Evolutionary conservation across 2,797 vertebrate genomes (phyloP).

Genomic region (Sandelia bainsii): DNA sequence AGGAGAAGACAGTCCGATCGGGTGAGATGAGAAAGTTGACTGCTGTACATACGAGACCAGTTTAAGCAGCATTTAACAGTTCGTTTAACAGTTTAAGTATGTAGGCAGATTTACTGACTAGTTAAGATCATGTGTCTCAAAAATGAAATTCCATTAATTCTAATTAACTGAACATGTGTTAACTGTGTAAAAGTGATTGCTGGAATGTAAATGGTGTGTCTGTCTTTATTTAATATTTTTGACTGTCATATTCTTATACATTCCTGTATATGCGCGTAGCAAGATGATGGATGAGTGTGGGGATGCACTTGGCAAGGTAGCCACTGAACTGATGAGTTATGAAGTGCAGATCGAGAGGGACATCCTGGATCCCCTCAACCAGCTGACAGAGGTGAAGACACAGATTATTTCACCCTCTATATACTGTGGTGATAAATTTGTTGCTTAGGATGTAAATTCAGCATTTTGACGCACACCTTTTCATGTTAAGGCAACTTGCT

Average conservation of each 20-base stretch:
- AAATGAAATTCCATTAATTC: not conserved
- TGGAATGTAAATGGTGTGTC: not conserved
- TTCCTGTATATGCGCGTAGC: conserved; percentile 75
- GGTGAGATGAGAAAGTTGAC: conserved; percentile 78
- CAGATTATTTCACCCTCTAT: not conserved
- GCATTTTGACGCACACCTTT: not conserved
- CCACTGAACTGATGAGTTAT: conserved; percentile 91
- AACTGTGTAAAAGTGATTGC: not conserved
- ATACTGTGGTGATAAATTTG: not conserved
- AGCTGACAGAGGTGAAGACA: conserved; percentile 76
- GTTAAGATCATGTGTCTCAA: not conserved
- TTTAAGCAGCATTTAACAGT: not conserved
- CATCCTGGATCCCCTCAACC: conserved; percentile 91
- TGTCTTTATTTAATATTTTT: not conserved
- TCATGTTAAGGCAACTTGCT: not conserved
- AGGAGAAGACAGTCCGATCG: conserved; percentile 91
- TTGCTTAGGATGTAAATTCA: not conserved
- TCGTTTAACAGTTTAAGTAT: too few species aligned
- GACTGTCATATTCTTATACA: conserved; percentile 1
- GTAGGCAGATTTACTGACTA: not conserved
- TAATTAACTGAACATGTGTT: not conserved
- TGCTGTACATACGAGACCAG: not conserved
- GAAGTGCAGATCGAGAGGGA: conserved; percentile 93
- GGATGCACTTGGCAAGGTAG: conserved; percentile 90
- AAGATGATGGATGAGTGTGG: conserved; percentile 96